Percentiles rank a stretch among this genome's conserved stretches.
These are phyloP conservation scores for Sciaenops ocellatus DNA, from an alignment of 2,797 vertebrate species.

Conservation along the genomic window DNA sequence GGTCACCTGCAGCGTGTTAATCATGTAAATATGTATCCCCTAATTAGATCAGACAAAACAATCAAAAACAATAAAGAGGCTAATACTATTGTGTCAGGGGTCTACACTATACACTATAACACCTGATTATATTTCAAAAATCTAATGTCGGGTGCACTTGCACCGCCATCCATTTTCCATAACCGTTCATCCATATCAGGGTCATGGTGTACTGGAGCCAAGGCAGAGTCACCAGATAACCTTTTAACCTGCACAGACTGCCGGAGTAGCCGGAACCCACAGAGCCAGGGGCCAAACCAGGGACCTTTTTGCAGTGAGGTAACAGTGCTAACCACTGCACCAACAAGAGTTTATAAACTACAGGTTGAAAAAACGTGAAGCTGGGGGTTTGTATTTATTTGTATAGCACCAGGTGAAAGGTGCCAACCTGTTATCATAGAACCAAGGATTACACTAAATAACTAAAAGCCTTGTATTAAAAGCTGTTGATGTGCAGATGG, in stretches of 20 bases:
- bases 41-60: background rate
- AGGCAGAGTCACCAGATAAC: too few species aligned
- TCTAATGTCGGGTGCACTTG: too few species aligned
- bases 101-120: background rate
- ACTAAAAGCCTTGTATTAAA: conserved; percentile 5
- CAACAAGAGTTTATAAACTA: background rate
- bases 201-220: too few species aligned
- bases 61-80: background rate
- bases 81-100: background rate
- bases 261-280: too few species aligned
- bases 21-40: background rate
- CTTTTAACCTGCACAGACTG: too few species aligned
- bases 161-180: too few species aligned
- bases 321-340: too few species aligned
- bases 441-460: conserved; percentile 21
- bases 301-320: too few species aligned
- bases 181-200: too few species aligned
- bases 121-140: background rate
- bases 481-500: conserved; percentile 28
- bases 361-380: background rate
- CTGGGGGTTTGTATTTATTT: conserved; percentile 11
- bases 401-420: conserved; percentile 4
- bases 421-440: conserved; percentile 15
- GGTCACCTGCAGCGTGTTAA: background rate
- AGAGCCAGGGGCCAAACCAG: too few species aligned